phyloP scores from a whole-genome alignment of 92 coral and sea anemone genomes.

The Ricordea florida region DNA sequence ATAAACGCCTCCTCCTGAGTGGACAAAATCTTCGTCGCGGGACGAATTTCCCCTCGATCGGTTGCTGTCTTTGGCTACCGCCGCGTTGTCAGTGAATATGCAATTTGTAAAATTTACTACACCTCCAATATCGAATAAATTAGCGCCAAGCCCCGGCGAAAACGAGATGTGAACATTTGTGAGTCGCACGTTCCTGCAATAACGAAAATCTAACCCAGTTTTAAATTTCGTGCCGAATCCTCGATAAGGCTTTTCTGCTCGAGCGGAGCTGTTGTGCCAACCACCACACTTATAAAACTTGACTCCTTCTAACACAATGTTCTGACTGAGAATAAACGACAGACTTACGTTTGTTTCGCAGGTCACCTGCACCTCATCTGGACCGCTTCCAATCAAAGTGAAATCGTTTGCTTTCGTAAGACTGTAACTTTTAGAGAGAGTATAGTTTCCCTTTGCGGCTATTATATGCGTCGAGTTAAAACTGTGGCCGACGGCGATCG shows the following conservation, averaged over 20 bases:
- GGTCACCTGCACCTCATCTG: constrained; percentile 37
- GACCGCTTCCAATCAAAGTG: constrained; percentile 56
- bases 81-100: constrained; percentile 50
- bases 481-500: constrained; percentile 14
- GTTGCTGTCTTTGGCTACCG: neutral
- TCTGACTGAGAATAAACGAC: constrained; percentile 64
- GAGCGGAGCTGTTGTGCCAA: constrained; percentile 62
- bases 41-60: neutral
- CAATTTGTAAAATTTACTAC: constrained; percentile 37
- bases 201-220: constrained; percentile 73
- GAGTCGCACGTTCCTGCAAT: constrained; percentile 69
- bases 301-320: constrained; percentile 63
- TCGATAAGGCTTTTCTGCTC: constrained; percentile 1
- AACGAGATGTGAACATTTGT: constrained; percentile 33
- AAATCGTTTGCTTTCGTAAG: constrained; percentile 58
- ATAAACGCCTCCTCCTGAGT: constrained; percentile 77
- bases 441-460: constrained; percentile 59
- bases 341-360: constrained; percentile 70
- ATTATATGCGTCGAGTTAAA: constrained; percentile 56
- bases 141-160: constrained; percentile 72
- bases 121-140: constrained; percentile 68
- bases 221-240: constrained; percentile 47
- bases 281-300: constrained; percentile 77
- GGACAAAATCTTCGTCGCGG: neutral
- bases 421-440: constrained; percentile 45